Evolutionary conservation across 92 coral and sea anemone species (phyloP).

Genomic region (Porites rus): DNA sequence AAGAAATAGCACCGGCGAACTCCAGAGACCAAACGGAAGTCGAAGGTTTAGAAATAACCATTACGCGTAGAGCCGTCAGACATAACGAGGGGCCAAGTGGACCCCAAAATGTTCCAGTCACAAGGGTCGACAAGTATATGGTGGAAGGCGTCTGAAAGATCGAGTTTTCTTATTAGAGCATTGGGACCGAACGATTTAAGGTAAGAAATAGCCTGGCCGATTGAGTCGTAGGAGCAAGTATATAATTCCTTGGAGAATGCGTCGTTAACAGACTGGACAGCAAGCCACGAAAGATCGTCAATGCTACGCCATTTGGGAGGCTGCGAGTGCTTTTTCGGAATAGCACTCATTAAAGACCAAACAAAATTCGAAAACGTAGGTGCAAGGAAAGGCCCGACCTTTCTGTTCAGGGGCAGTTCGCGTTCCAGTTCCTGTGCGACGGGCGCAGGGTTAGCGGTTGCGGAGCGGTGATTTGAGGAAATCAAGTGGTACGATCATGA

Average conservation of each 20-base stretch:
- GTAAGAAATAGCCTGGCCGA: neutral
- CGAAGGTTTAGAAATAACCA: conserved; percentile 49
- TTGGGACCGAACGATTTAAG: conserved; percentile 9
- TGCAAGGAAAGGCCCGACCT: conserved; percentile 29
- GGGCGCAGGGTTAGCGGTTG: neutral
- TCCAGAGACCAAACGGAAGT: conserved; percentile 47
- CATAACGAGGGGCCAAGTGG: conserved; percentile 31
- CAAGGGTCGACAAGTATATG: conserved; percentile 23
- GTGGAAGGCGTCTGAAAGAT: conserved; percentile 59
- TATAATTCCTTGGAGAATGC: neutral
- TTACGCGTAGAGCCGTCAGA: conserved; percentile 14
- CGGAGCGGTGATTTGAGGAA: conserved; percentile 9
- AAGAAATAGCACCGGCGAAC: conserved; percentile 53
- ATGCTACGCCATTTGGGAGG: conserved; percentile 42
- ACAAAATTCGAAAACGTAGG: conserved; percentile 19
- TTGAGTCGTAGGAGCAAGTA: no score
- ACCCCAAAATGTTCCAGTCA: conserved; percentile 23
- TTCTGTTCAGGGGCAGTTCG: conserved; percentile 23
- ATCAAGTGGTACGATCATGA: neutral
- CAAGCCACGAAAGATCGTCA: conserved; percentile 43
- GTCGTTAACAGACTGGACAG: conserved; percentile 38
- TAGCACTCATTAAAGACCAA: conserved; percentile 57
- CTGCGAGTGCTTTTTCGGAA: conserved; percentile 42
- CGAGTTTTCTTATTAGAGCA: conserved; percentile 40
- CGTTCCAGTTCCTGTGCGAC: conserved; percentile 2